These are phyloP conservation scores for Ibidorhyncha struthersii DNA, from an alignment of 2,113 vertebrate genomes.

Conservation along the genomic window DNA sequence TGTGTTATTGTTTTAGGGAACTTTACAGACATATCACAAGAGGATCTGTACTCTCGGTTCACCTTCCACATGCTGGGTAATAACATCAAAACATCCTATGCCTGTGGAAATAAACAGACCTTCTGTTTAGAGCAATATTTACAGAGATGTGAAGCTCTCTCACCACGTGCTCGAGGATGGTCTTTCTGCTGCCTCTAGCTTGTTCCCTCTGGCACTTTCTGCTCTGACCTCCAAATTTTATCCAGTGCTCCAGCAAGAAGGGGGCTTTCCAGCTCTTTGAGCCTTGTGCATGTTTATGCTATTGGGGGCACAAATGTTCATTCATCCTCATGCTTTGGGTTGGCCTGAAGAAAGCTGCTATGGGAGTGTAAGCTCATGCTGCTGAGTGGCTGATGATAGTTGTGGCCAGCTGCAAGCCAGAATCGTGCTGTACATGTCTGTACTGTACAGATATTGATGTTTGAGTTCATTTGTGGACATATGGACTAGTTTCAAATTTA, in stretches of 20 bases:
- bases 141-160: not conserved
- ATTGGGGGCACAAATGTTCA: not conserved
- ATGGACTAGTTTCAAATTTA: not conserved
- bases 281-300: not conserved
- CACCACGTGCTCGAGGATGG: not conserved
- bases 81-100: not conserved
- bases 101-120: not conserved
- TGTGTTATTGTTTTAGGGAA: slow-evolving; percentile 42
- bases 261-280: not conserved
- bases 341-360: not conserved
- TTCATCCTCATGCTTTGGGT: not conserved
- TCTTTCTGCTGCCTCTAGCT: not conserved
- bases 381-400: not conserved
- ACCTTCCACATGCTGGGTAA: not conserved
- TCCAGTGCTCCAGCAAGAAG: not conserved
- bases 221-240: not conserved
- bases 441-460: rapidly evolving
- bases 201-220: not conserved
- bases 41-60: not conserved
- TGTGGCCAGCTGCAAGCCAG: not conserved
- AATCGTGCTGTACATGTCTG: rapidly evolving
- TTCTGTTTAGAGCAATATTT: not conserved
- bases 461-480: not conserved
- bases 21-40: not conserved
- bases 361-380: not conserved